Evolutionary conservation across 2,797 vertebrate genomes (phyloP), one percentile per base, ranked within the genome.

Genomic region (Fistularia tabacaria): DNA sequence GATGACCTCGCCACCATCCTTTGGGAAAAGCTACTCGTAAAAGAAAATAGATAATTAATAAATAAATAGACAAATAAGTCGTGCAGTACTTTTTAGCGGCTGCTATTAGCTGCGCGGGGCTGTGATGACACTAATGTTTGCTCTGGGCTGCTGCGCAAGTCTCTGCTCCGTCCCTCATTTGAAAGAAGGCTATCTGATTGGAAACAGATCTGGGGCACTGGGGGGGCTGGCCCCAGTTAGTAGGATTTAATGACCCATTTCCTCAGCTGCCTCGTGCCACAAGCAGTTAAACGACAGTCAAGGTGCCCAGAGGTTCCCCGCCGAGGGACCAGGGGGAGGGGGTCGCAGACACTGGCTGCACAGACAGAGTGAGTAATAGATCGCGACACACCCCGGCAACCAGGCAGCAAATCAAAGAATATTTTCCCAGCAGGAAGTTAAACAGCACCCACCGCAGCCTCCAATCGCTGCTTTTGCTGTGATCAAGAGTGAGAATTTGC

Each of bases 181-280:
- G 76, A 85, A 89, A 87, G 83, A 90, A 87, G 88, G 85, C 87
- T 87, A 88, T 90, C 88, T 91, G 89, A 92, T 90, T 89, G 88
- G 87, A 90, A 91, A 90, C 90, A 90, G 89, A 89, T 88, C 87
- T 86, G 86, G 88, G 87, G 82, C 88, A 83, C 86, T 76, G 79
- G 85, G 87, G 86, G 86, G 85, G 72, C 70, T 73, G 80, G 86
- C 85, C 87, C 82, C 78, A 79, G 85, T 87, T 90, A 80, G 85
- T 89, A 90, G 88, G 82, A 90, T 91, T 91, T 92, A 92, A 92
- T 91, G 88, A 91, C 88, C 89, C 88, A 89, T 90, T 92, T 92
- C 89, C 89, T 91, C 83, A 64, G 74, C 83, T 79, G 85, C 86
- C 80, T 89, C 85, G 80, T 88, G 88, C 91, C 90, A 89, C 89